Percentiles rank a stretch among this genome's conserved stretches.
Conservation (phyloP, 2,888 invertebrate genomes). For the Dolomedes plantarius region DNA sequence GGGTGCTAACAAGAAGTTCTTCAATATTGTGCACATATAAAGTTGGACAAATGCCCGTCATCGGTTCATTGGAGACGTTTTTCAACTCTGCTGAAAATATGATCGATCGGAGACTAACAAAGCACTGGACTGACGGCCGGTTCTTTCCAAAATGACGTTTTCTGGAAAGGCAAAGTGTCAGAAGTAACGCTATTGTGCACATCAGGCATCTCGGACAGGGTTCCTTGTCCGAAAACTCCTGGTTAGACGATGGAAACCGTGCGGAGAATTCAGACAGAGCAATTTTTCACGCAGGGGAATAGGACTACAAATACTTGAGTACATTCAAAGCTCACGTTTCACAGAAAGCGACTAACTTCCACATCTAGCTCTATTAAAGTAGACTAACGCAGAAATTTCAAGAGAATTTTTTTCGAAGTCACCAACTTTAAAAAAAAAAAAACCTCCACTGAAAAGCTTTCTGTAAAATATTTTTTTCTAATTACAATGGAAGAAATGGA, state of each 20-base stretch:
- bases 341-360: no score
- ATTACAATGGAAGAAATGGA: no score
- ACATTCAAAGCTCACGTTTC: no score
- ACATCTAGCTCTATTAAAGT: no score
- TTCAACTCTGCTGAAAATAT: constrained; percentile 22
- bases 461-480: no score
- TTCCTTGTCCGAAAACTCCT: background rate
- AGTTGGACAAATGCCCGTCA: constrained; percentile 43
- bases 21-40: constrained; percentile 35
- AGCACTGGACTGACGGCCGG: constrained; percentile 23
- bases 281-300: background rate
- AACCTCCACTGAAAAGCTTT: no score
- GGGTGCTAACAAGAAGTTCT: constrained; percentile 40
- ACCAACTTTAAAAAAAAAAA: no score
- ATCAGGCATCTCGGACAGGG: background rate
- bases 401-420: no score
- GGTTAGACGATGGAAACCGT: background rate
- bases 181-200: constrained; percentile 23
- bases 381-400: no score
- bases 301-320: background rate
- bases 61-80: constrained; percentile 40
- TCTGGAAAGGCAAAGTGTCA: constrained; percentile 6
- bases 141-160: constrained; percentile 35
- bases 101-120: constrained; percentile 48
- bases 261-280: background rate